Base-by-base conservation (phyloP, 2,113 vertebrate genomes). In the Bufo bufo region DNA sequence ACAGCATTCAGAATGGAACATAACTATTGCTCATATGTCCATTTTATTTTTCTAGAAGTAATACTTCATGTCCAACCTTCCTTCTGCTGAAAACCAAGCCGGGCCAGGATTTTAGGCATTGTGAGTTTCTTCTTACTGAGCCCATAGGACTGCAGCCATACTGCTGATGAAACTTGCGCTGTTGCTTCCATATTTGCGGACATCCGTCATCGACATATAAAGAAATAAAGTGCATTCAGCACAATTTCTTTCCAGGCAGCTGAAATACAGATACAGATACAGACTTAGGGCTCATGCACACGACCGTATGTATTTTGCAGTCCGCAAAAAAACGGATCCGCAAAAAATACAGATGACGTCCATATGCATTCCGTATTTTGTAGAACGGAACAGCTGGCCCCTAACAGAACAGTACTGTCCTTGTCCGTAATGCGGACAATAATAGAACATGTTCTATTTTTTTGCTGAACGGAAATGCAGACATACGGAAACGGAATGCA, bases 1-100 rank as follows among this genome's bases (percentile, higher is more conserved):
- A 33, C 33, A 33, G 33, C 33, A 33, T 33, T 33, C 6, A 54
- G 10, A 11, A 54, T 54, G 52, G 52, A 69, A 69, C 3, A 11
- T 11, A 69, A 69, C 20, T 69, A 10, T 3, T 33, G 65, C 3
- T n/a, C 20, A 71, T 13, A 14, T 71, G 12, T 71, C 11, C 17
- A 12, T 45, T 74, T 47, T 10, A 6, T 43, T 49, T 50, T 58
- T 16, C 78, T 56, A 45, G 23, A 61, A 81, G 45, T 81, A n/a
- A 23, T 0, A 82, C 47, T 2, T 3, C 5, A 50, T 16, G 10
- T 61, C 12, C 94, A 50, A 96, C 96, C 95, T 96, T 94, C 92
- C 59, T 90, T 93, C 52, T 93, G 95, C 58, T 92, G 94, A 89
- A 96, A 96, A 92, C 95, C 95, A 85, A 96, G 92, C 75, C 94